A percentile compares a stretch with the other conserved stretches of the same genome.
phyloP scores from a whole-genome alignment of 1,140 invertebrate species.

The Agrypnia vestita region DNA sequence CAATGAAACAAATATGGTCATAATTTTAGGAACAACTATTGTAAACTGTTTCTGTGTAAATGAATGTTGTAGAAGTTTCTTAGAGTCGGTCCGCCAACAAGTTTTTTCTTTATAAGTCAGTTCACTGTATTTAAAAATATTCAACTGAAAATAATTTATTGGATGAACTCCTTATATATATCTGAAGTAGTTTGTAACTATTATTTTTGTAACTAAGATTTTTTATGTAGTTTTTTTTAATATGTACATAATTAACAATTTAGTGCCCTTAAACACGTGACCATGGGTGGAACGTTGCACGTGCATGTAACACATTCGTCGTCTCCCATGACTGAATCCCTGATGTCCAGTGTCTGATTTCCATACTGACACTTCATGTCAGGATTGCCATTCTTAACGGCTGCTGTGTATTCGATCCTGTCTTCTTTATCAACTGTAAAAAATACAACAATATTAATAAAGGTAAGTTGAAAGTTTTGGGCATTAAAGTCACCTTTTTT shows the following conservation, averaged over 20 bases:
- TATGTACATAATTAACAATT: constrained; percentile 35
- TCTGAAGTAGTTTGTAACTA: no score
- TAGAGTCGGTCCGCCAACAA: no score
- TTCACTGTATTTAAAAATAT: no score
- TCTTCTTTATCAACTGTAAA: constrained; percentile 43
- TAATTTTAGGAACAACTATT: no score
- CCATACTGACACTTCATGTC: constrained; percentile 67
- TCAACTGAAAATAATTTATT: no score
- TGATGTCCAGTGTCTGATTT: constrained; percentile 65
- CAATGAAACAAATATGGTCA: no score
- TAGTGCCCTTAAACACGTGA: constrained; percentile 63
- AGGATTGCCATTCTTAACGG: constrained; percentile 39
- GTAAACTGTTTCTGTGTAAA: no score
- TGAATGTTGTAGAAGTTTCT: no score
- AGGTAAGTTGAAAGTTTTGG: background rate
- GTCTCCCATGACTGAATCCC: constrained; percentile 66
- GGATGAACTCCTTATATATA: no score
- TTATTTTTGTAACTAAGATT: no score
- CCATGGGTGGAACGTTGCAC: constrained; percentile 68
- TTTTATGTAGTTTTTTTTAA: background rate
- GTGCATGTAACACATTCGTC: constrained; percentile 68
- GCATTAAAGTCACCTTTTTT: no score
- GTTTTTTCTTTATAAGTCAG: no score
- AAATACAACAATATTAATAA: background rate
- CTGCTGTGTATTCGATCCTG: constrained; percentile 33